Evolutionary conservation across 2,113 vertebrate genomes (phyloP).

Genomic region (Desmodus rotundus): DNA sequence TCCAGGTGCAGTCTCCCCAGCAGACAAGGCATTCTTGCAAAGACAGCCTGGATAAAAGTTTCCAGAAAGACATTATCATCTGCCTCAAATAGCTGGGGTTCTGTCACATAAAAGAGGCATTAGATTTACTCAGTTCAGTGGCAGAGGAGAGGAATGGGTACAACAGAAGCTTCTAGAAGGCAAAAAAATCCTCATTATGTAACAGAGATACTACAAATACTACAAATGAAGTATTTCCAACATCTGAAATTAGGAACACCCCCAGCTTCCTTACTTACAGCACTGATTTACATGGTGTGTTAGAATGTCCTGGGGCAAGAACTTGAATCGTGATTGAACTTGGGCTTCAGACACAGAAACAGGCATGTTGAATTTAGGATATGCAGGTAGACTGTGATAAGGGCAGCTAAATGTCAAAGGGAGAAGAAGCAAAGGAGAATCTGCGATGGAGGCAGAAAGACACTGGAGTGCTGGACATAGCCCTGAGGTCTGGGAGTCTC

Average conservation of each 20-base stretch:
- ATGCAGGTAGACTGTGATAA: background rate
- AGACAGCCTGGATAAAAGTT: background rate
- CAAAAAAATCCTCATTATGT: background rate
- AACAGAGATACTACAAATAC: background rate
- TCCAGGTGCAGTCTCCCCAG: background rate
- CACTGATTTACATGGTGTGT: background rate
- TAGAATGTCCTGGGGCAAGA: background rate
- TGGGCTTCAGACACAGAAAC: background rate
- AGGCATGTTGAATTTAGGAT: background rate
- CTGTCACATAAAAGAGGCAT: background rate
- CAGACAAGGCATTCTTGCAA: background rate
- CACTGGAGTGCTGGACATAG: too few relatives aligned
- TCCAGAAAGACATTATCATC: background rate
- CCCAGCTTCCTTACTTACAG: background rate
- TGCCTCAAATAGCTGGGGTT: background rate
- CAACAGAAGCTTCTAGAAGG: background rate
- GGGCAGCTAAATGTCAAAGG: background rate
- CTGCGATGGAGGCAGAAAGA: background rate
- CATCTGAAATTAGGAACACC: background rate
- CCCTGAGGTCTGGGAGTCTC: background rate
- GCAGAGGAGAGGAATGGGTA: background rate
- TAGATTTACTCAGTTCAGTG: background rate
- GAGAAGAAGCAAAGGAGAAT: background rate
- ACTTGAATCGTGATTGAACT: background rate
- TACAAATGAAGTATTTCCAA: background rate